Evolutionary conservation across 2,888 invertebrate genomes (phyloP).

Genomic region (Hypena proboscidalis): DNA sequence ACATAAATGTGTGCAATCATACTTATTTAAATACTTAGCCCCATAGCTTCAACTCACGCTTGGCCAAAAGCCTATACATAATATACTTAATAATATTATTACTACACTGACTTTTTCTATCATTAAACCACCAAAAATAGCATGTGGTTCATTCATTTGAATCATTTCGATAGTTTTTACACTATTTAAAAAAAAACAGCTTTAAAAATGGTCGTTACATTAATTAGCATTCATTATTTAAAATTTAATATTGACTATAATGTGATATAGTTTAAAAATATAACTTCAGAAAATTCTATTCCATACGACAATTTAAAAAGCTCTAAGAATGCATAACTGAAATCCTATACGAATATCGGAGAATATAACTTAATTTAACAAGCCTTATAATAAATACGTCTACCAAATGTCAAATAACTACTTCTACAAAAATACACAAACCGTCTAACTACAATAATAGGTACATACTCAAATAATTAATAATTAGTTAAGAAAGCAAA

Average conservation of each 20-base stretch:
- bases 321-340: too few species aligned
- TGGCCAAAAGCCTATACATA: constrained; percentile 12
- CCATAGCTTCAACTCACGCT: constrained; percentile 10
- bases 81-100: not conserved
- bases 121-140: too few species aligned
- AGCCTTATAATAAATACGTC: constrained; percentile 18
- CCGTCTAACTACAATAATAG: constrained; percentile 30
- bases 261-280: not conserved
- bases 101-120: too few species aligned
- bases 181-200: not conserved
- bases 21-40: constrained; percentile 19
- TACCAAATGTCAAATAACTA: constrained; percentile 31
- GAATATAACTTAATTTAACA: constrained; percentile 17
- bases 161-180: too few species aligned
- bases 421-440: constrained; percentile 28
- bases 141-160: too few species aligned
- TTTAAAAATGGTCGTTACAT: too few species aligned
- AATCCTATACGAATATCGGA: too few species aligned
- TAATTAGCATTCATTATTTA: not conserved
- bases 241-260: not conserved
- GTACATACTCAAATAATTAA: constrained; percentile 19
- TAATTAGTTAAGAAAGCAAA: constrained; percentile 43
- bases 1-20: constrained; percentile 13
- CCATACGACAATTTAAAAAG: too few species aligned
- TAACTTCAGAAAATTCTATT: too few species aligned